phyloP scores from a whole-genome alignment of 2,888 invertebrate genomes.

The Cartodere bifasciata region DNA sequence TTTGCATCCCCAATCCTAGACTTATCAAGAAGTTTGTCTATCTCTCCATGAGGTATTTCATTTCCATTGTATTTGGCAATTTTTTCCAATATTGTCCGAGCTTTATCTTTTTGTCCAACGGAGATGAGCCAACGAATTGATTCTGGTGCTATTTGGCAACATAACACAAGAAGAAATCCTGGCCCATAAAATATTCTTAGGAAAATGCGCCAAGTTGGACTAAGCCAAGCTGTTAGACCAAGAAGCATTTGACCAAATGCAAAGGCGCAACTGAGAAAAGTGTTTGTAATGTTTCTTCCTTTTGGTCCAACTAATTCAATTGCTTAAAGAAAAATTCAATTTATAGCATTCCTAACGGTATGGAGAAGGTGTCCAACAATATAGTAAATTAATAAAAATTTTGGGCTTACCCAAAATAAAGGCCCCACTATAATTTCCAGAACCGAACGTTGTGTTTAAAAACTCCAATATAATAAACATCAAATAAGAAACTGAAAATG shows the following conservation, averaged over 20 bases:
- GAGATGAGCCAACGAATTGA: slow-evolving; percentile 62
- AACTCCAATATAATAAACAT: slow-evolving; percentile 57
- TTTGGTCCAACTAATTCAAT: slow-evolving; percentile 60
- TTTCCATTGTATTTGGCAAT: slow-evolving; percentile 51
- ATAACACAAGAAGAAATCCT: slow-evolving; percentile 51
- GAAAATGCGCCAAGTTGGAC: slow-evolving; percentile 50
- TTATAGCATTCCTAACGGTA: too few species aligned
- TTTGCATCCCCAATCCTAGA: slow-evolving; percentile 5
- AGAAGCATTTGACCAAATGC: slow-evolving; percentile 51
- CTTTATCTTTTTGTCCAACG: slow-evolving; percentile 40
- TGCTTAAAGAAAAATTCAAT: slow-evolving; percentile 36
- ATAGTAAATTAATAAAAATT: slow-evolving; percentile 4
- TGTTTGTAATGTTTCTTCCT: slow-evolving; percentile 53
- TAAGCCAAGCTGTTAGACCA: slow-evolving; percentile 49
- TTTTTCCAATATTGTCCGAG: slow-evolving; percentile 43
- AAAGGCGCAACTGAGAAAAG: slow-evolving; percentile 52
- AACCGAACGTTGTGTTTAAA: slow-evolving; percentile 50
- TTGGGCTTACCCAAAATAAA: slow-evolving; percentile 49
- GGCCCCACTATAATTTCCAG: slow-evolving; percentile 55
- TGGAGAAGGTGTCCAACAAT: slow-evolving; percentile 10
- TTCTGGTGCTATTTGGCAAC: slow-evolving; percentile 53
- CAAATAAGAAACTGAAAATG: slow-evolving; percentile 52
- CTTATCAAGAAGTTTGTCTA: slow-evolving; percentile 34
- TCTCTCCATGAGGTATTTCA: slow-evolving; percentile 38
- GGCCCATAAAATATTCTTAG: slow-evolving; percentile 50